Percentiles rank a stretch among this genome's conserved stretches.
Conservation (phyloP, 2,113 vertebrate genomes). For the Lepidothrix coronata region DNA sequence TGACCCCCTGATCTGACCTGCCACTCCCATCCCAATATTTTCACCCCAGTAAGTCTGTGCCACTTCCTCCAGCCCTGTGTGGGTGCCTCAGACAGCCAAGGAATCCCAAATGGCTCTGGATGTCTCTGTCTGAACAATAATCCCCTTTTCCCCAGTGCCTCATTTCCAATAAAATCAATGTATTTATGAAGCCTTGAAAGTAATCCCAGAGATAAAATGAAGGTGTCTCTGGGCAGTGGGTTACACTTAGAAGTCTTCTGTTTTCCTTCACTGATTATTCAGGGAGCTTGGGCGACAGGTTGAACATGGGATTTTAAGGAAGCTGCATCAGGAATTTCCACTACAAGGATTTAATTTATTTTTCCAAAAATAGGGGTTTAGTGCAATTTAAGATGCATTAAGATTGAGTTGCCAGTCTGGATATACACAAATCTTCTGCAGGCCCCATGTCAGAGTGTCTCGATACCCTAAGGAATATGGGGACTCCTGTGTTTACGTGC, state of each 20-base stretch:
- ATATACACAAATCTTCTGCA: background rate
- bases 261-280: background rate
- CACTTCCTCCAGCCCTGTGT: background rate
- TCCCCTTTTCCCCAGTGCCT: background rate
- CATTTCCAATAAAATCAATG: background rate
- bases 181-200: background rate
- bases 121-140: background rate
- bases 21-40: background rate
- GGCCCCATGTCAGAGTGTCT: background rate
- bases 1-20: background rate
- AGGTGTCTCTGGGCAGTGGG: background rate
- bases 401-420: background rate
- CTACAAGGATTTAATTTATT: background rate
- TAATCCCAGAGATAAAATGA: background rate
- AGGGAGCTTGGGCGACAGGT: background rate
- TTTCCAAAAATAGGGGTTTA: background rate
- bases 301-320: background rate
- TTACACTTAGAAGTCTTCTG: background rate
- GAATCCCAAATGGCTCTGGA: background rate
- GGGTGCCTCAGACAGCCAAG: background rate
- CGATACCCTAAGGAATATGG: background rate
- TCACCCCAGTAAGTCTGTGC: background rate
- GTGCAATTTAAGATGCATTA: background rate
- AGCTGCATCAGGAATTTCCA: background rate
- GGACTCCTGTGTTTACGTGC: background rate